Evolutionary conservation across 2,888 invertebrate genomes (phyloP), one percentile per base, ranked within the genome.

Genomic region (Sycophila texana): DNA sequence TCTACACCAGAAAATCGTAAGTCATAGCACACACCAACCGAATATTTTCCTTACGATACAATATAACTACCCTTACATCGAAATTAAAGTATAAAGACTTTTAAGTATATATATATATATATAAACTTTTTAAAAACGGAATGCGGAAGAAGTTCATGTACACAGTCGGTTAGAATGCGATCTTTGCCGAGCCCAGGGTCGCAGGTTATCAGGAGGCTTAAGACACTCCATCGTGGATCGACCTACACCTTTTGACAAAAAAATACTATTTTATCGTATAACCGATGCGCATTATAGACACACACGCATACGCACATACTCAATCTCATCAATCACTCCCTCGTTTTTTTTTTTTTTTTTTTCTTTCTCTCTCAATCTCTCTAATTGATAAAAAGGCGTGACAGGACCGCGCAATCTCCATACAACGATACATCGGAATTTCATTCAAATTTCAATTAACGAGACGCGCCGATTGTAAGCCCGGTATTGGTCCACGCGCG

Each of bases 401-500:
- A 51, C 60, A 18, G 58, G 51, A 20, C 30, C 55, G 58, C 66
- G 12, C n/a, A 2, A 22, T 53, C 63, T 63, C 63, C 53, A 53
- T 16, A 13, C 2, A 18, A 39, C 53, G n/a, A 39, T 26, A 22
- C 39, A 39, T 10, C 1, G 39, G 7, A 1, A 39, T 26, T 3
- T 26, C 3, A 26, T 2, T 26, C 2, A 26, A 26, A 26, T 26
- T 26, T 26, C 26, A 26, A 3, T 26, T 26, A 26, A 18, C n/a
- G 57, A 13, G 53, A 51, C 65, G 30, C 75, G 30, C 39, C 74
- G 79, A 74, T 68, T 74, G 74, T 78, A 49, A 70, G 57, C 26
- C 74, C 63, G 74, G 70, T 74, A 39, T 79, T 79, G 78, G 78
- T 79, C 79, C 74, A 70, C 39, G 55, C 16, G 18, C 58, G 74